phyloP scores from a whole-genome alignment of 2,888 invertebrate genomes.

The Noctua janthe region DNA sequence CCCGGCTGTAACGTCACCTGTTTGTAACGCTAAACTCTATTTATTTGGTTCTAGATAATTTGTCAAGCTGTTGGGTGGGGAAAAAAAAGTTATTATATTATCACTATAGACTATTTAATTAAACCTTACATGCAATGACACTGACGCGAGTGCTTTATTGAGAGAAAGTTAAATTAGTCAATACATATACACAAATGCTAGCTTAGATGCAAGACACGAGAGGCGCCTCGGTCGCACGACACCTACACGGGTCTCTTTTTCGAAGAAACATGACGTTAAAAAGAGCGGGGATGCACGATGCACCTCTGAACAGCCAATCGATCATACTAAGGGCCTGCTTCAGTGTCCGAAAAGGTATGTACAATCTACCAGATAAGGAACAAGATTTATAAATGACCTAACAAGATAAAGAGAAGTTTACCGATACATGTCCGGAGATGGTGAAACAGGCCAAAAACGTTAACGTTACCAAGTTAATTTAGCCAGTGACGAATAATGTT shows the following conservation, averaged over 20 bases:
- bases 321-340: conserved; percentile 22
- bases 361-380: not conserved
- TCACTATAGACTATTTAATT: conserved; percentile 33
- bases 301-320: conserved; percentile 36
- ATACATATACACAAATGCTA: conserved; percentile 58
- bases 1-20: conserved; percentile 87
- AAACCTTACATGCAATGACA: conserved; percentile 50
- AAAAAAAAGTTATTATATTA: conserved; percentile 46
- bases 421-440: not conserved
- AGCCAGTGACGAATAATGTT: conserved; percentile 1
- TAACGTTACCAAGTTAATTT: conserved; percentile 17
- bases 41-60: conserved; percentile 56
- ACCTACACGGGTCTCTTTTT: conserved; percentile 46
- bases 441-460: conserved; percentile 24
- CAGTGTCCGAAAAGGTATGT: conserved; percentile 15
- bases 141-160: conserved; percentile 41
- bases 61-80: conserved; percentile 54
- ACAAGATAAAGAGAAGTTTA: not conserved
- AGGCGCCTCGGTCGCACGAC: conserved; percentile 63
- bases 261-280: conserved; percentile 18
- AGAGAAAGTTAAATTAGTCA: conserved; percentile 47
- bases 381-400: not conserved
- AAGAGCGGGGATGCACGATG: conserved; percentile 22
- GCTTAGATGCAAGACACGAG: conserved; percentile 56
- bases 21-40: conserved; percentile 62